Evolutionary conservation across 2,113 vertebrate species (phyloP).

Genomic region (Centrocercus urophasianus): DNA sequence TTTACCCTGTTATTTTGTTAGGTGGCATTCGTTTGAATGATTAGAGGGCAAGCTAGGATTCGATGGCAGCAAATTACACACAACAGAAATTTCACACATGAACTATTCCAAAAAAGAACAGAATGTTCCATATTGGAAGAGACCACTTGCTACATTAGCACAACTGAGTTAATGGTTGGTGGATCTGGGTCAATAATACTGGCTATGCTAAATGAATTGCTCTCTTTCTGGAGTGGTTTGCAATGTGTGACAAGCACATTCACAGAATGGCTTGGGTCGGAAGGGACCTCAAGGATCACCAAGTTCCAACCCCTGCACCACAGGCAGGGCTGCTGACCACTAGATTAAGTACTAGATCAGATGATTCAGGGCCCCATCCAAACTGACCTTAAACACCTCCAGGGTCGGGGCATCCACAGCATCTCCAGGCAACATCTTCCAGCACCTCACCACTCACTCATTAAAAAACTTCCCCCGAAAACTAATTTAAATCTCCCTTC

Average conservation of each 20-base stretch:
- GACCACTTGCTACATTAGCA: neutral
- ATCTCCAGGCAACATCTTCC: too few relatives aligned
- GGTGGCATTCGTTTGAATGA: neutral
- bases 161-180: neutral
- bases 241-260: neutral
- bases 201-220: neutral
- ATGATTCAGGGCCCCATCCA: too few relatives aligned
- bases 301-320: too few relatives aligned
- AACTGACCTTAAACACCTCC: too few relatives aligned
- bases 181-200: neutral
- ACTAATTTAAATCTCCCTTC: too few relatives aligned
- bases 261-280: too few relatives aligned
- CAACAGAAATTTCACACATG: neutral
- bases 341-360: too few relatives aligned
- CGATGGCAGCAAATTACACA: accelerated
- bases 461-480: too few relatives aligned
- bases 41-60: neutral
- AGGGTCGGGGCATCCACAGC: too few relatives aligned
- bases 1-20: neutral
- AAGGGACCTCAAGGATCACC: too few relatives aligned
- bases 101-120: neutral
- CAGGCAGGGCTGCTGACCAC: too few relatives aligned
- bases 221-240: neutral
- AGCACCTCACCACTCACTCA: too few relatives aligned
- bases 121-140: neutral